Percentiles rank a stretch among this genome's conserved stretches.
Conservation (phyloP, 1,140 invertebrate genomes). For the Eurosta solidaginis region DNA sequence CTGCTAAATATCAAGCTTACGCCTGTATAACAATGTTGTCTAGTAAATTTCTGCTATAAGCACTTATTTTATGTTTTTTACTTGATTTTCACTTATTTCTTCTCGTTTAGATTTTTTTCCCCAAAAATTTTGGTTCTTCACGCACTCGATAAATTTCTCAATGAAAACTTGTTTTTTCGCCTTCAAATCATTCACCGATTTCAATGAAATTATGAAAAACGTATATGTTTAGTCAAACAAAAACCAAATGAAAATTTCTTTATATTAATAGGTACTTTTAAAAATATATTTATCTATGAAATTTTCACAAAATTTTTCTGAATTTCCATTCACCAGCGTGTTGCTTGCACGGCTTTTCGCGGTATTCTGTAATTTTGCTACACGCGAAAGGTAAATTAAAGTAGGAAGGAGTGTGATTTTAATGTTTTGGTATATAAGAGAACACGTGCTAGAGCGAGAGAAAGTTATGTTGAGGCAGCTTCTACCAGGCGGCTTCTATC, state of each 20-base stretch:
- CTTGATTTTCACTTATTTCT: constrained; percentile 5
- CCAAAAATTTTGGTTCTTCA: constrained; percentile 21
- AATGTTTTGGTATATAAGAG: background rate
- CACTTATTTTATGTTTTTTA: background rate
- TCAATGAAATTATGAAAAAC: constrained; percentile 1
- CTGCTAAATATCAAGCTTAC: constrained; percentile 2
- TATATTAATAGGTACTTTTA: constrained; percentile 26
- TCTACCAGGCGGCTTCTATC: constrained; percentile 37
- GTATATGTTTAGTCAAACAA: background rate
- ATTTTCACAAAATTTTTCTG: constrained; percentile 31
- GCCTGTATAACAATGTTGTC: no score
- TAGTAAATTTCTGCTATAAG: background rate
- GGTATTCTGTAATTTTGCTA: constrained; percentile 19
- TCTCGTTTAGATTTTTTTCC: constrained; percentile 1
- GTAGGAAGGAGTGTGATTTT: background rate
- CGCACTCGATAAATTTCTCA: constrained; percentile 25
- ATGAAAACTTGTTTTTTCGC: constrained; percentile 29
- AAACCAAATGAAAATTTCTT: constrained; percentile 9
- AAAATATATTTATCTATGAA: constrained; percentile 20
- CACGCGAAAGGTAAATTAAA: background rate
- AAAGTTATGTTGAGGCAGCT: constrained; percentile 26
- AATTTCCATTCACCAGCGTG: constrained; percentile 29
- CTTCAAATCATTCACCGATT: background rate
- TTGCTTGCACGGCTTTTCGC: constrained; percentile 34
- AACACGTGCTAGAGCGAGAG: background rate